phyloP scores from a whole-genome alignment of 2,888 invertebrate species.

The Ennomos fuscantarius region DNA sequence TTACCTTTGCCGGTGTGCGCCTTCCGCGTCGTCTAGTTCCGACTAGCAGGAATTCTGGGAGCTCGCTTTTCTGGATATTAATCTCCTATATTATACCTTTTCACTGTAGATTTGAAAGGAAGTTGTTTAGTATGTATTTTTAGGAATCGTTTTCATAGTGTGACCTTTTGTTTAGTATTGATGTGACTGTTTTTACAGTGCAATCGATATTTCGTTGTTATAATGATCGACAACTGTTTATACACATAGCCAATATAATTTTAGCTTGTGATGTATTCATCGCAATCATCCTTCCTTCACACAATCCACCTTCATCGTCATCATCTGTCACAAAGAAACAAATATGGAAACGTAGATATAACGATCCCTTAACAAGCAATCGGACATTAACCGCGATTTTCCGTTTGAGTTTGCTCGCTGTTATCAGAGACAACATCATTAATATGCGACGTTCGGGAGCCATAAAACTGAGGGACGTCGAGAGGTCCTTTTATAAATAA shows the following conservation, averaged over 20 bases:
- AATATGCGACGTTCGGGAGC: conserved; percentile 35
- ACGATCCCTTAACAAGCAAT: conserved; percentile 27
- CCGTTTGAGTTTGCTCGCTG: conserved; percentile 29
- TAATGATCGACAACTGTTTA: no score
- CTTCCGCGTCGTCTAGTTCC: conserved; percentile 16
- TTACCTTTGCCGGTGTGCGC: conserved; percentile 41
- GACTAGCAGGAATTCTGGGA: conserved; percentile 25
- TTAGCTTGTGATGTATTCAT: no score
- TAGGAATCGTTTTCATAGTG: no score
- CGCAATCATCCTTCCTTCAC: no score
- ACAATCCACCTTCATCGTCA: no score
- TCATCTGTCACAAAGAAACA: conserved; percentile 12
- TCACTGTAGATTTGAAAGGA: conserved; percentile 29
- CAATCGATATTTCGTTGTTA: no score
- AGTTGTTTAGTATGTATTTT: conserved; percentile 12
- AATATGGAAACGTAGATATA: conserved; percentile 15
- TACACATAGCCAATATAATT: no score
- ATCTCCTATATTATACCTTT: conserved; percentile 34
- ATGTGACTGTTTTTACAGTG: no score
- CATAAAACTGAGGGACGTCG: conserved; percentile 36
- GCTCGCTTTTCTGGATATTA: conserved; percentile 23
- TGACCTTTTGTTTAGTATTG: no score
- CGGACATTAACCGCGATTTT: conserved; percentile 25
- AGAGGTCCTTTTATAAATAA: conserved; percentile 41
- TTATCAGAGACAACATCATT: conserved; percentile 36